These are phyloP conservation scores for Tetragnatha montana DNA, from an alignment of 2,888 invertebrate species.

Conservation along the genomic window DNA sequence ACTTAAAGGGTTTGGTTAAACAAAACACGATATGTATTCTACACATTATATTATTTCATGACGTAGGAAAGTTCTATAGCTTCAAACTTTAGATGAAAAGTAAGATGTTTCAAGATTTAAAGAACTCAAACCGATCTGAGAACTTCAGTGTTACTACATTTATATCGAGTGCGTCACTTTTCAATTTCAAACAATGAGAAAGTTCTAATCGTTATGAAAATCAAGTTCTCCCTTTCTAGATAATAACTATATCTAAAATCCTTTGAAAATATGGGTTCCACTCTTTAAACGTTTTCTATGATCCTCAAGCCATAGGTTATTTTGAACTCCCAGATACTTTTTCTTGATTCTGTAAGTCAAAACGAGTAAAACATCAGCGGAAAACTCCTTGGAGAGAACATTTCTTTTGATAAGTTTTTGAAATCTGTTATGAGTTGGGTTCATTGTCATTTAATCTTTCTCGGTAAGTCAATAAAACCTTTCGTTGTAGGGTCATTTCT, in stretches of 20 bases:
- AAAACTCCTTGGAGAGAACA: neutral
- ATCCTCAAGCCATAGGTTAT: neutral
- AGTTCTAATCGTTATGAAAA: neutral
- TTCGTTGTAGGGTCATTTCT: neutral
- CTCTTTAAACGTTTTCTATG: neutral
- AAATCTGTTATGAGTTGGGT: neutral
- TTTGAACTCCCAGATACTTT: neutral
- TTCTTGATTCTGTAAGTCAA: neutral
- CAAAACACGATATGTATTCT: no score
- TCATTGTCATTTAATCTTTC: neutral
- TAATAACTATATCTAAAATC: neutral
- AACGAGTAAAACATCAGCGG: neutral
- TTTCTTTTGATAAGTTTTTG: neutral
- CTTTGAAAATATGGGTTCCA: neutral
- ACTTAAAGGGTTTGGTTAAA: no score
- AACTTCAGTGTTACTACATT: neutral
- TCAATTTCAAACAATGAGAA: neutral
- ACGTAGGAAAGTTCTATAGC: no score
- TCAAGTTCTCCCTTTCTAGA: neutral
- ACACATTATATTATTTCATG: no score
- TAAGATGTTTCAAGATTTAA: neutral
- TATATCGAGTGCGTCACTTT: neutral
- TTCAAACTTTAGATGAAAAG: no score
- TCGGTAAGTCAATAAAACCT: neutral
- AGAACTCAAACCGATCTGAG: neutral